Evolutionary conservation across 2,888 invertebrate genomes (phyloP).

Genomic region (Kryphioiulus occultus): DNA sequence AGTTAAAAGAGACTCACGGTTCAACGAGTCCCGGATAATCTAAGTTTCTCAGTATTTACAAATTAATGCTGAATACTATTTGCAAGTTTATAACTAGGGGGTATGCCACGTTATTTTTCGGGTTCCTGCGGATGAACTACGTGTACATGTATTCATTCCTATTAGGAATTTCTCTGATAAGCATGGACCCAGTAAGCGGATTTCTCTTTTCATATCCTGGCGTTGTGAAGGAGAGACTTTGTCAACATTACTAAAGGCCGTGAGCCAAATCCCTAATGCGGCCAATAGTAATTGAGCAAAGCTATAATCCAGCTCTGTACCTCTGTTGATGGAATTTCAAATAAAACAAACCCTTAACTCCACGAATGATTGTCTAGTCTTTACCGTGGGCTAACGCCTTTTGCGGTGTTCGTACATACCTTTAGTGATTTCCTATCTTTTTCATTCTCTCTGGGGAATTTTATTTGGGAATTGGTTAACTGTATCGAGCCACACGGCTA

Average conservation of each 20-base stretch:
- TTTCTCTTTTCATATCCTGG: not conserved
- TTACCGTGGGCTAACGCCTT: not conserved
- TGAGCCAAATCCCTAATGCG: conserved; percentile 31
- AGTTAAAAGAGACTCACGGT: no score
- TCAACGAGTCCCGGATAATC: no score
- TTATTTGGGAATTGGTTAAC: conserved; percentile 4
- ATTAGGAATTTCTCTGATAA: not conserved
- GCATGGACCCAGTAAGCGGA: not conserved
- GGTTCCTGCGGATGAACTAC: no score
- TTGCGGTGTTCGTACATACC: not conserved
- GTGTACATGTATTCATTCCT: no score
- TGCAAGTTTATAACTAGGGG: no score
- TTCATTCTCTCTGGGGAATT: not conserved
- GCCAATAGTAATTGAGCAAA: conserved; percentile 25
- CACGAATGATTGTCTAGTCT: not conserved
- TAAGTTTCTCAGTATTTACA: no score
- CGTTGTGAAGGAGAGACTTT: not conserved
- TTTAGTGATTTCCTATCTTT: conserved; percentile 10
- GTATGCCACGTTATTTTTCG: no score
- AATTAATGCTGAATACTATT: no score
- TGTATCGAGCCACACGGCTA: not conserved
- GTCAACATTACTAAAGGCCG: conserved; percentile 26
- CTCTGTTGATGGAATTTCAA: not conserved
- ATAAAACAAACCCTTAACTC: conserved; percentile 35
- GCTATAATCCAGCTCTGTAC: not conserved